Conservation (phyloP, 1,140 invertebrate genomes). For the Drosophila rhopaloa region DNA sequence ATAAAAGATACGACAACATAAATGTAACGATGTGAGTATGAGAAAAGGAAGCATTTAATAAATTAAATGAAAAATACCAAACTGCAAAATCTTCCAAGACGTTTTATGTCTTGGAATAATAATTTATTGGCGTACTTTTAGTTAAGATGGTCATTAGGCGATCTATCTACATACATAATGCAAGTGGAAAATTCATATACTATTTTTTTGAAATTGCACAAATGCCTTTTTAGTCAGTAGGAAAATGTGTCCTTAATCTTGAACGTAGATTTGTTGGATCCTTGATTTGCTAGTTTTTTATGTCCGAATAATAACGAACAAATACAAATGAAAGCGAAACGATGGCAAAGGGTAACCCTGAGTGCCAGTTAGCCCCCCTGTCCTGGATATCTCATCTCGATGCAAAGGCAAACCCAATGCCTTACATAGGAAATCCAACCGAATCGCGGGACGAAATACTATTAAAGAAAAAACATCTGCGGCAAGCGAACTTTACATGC, state of each 20-base stretch:
- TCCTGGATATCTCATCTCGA: not conserved
- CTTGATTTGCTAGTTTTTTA: not conserved
- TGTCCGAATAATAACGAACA: too few relatives aligned
- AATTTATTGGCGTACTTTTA: too few relatives aligned
- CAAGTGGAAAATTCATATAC: too few relatives aligned
- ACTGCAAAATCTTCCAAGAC: not conserved
- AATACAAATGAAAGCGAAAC: conserved; percentile 26
- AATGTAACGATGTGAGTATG: conserved; percentile 8
- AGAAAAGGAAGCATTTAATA: not conserved
- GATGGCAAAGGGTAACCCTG: conserved; percentile 15
- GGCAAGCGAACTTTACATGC: conserved; percentile 39
- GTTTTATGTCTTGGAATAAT: too few relatives aligned
- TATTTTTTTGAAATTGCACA: too few relatives aligned
- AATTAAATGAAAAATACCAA: conserved; percentile 6
- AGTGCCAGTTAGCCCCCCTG: not conserved
- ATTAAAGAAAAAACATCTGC: conserved; percentile 55
- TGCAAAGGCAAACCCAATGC: conserved; percentile 70
- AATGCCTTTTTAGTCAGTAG: too few relatives aligned
- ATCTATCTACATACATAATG: too few relatives aligned
- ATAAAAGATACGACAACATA: conserved; percentile 3
- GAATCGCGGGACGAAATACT: conserved; percentile 4
- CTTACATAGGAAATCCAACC: conserved; percentile 55
- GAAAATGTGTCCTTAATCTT: too few relatives aligned
- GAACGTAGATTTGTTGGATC: too few relatives aligned
- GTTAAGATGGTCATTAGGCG: too few relatives aligned